phyloP scores from a whole-genome alignment of 2,113 vertebrate genomes.

The Amazona guildingii region DNA sequence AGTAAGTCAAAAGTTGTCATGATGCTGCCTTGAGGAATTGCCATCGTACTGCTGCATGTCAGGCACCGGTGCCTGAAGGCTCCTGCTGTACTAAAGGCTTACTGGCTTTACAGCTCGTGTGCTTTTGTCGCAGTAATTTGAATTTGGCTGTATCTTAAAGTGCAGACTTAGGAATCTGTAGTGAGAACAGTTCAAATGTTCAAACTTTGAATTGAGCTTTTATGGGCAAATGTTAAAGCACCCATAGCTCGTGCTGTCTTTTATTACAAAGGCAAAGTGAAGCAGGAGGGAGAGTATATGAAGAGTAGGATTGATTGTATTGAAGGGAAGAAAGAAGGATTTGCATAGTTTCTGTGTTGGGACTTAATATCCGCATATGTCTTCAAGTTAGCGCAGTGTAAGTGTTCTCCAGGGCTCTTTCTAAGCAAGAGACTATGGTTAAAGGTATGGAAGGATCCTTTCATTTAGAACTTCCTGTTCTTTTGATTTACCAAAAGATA shows the following conservation, averaged over 20 bases:
- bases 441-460: conserved; percentile 38
- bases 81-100: not conserved
- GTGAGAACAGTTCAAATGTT: not conserved
- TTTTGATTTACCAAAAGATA: conserved; percentile 46
- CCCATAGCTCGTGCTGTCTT: not conserved
- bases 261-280: not conserved
- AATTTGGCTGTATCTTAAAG: not conserved
- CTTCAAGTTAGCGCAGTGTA: not conserved
- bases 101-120: not conserved
- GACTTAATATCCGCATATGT: not conserved
- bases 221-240: not conserved
- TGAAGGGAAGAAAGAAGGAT: conserved; percentile 9
- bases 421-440: not conserved
- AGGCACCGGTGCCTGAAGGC: not conserved
- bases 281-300: not conserved
- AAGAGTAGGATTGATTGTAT: not conserved
- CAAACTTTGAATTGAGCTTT: not conserved
- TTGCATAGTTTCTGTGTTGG: conserved; percentile 16
- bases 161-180: not conserved
- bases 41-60: rapidly evolving
- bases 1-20: not conserved
- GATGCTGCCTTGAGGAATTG: not conserved
- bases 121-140: not conserved
- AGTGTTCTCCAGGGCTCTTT: conserved; percentile 16
- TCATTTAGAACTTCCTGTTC: conserved; percentile 49